A percentile compares a stretch with the other conserved stretches of the same genome.
Evolutionary conservation across 1,140 invertebrate genomes (phyloP).

Genomic region (Zaprionus davidi): DNA sequence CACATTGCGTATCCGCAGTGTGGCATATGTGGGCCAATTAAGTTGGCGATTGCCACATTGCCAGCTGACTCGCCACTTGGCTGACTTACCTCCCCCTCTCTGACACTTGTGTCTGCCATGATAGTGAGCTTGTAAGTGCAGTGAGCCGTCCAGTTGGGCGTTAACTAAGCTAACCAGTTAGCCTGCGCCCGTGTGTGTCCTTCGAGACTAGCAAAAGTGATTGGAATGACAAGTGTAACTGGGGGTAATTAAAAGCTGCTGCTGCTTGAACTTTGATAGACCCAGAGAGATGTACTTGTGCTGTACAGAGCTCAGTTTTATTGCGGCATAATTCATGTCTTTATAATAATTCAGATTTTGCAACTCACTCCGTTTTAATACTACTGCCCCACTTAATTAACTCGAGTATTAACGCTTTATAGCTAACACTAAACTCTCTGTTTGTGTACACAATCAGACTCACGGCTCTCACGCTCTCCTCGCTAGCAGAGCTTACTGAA

Average conservation of each 20-base stretch:
- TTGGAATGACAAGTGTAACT: conserved; percentile 6
- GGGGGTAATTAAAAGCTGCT: not conserved
- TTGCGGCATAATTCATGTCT: conserved; percentile 4
- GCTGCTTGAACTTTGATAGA: conserved; percentile 10
- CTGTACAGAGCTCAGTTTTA: not conserved
- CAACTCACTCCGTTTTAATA: not conserved
- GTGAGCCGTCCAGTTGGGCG: conserved; percentile 25
- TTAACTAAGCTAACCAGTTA: not conserved
- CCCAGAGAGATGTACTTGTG: not conserved
- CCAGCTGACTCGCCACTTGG: conserved; percentile 13
- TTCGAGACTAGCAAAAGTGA: conserved; percentile 36
- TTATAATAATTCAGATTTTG: not conserved
- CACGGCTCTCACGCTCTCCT: not conserved
- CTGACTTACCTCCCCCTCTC: not conserved
- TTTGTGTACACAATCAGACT: not conserved
- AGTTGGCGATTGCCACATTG: conserved; percentile 26
- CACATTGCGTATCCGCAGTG: conserved; percentile 42
- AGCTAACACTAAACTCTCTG: not conserved
- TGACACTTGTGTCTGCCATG: conserved; percentile 41
- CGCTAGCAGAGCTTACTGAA: not conserved
- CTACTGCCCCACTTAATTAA: conserved; percentile 2
- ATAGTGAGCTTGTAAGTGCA: conserved; percentile 63
- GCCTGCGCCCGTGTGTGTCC: conserved; percentile 26
- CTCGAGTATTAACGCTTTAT: not conserved
- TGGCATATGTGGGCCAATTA: conserved; percentile 59